Evolutionary conservation across 2,888 invertebrate genomes (phyloP).

Genomic region (Drosophila melanosoma): DNA sequence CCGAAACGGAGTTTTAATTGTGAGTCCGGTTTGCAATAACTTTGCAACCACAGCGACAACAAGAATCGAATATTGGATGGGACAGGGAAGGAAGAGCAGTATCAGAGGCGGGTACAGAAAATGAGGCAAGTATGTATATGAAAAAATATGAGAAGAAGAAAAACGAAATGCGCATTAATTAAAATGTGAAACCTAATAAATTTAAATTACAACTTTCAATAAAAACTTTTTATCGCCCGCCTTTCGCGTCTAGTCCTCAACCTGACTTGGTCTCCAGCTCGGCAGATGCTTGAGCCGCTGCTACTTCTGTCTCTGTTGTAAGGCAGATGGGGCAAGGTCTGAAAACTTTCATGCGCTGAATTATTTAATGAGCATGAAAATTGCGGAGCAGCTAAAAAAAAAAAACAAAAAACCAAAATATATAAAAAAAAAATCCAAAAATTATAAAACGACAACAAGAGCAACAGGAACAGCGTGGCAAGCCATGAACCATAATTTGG

Average conservation of each 20-base stretch:
- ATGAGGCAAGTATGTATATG: neutral
- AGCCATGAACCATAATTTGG: constrained; percentile 18
- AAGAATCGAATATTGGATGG: neutral
- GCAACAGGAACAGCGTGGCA: constrained; percentile 2
- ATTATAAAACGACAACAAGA: constrained; percentile 26
- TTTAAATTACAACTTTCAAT: constrained; percentile 79
- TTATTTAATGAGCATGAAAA: constrained; percentile 79
- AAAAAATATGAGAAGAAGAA: neutral
- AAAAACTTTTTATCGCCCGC: constrained; percentile 71
- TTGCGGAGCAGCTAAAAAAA: constrained; percentile 59
- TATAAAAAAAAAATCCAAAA: constrained; percentile 2
- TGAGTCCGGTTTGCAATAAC: neutral
- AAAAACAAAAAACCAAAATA: constrained; percentile 19
- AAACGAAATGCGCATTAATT: constrained; percentile 73
- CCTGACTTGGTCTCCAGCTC: constrained; percentile 3
- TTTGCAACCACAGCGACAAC: constrained; percentile 8
- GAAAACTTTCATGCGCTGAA: constrained; percentile 68
- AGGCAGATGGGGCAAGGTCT: neutral
- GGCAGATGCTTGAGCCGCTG: constrained; percentile 17
- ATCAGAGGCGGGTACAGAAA: neutral
- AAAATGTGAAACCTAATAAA: constrained; percentile 80
- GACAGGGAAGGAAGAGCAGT: neutral
- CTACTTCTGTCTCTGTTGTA: neutral
- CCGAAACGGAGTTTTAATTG: neutral
- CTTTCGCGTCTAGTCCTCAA: constrained; percentile 26